phyloP scores from a whole-genome alignment of 2,797 vertebrate species.

The Clarias pachynema region DNA sequence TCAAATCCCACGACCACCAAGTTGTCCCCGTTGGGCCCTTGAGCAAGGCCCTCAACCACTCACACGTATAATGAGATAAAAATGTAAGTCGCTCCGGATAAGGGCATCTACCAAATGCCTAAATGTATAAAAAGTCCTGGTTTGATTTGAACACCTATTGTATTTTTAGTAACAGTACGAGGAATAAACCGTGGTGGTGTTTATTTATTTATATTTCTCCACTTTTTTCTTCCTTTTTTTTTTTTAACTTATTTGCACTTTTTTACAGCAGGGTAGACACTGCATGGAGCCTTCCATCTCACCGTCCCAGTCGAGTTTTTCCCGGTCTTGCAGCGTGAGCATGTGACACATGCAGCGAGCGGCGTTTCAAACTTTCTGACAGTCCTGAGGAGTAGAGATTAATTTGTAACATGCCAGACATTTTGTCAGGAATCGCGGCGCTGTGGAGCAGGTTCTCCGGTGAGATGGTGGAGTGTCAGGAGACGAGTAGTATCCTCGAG shows the following conservation, averaged over 20 bases:
- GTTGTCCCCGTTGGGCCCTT: no score
- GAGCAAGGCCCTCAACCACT: no score
- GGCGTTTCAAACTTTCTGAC: slow-evolving; percentile 25
- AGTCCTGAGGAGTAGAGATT: slow-evolving; percentile 27
- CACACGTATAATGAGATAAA: no score
- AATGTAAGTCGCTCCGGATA: no score
- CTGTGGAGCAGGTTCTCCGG: slow-evolving; percentile 1
- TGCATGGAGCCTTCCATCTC: background rate
- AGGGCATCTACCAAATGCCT: no score
- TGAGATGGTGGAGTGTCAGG: slow-evolving; percentile 20
- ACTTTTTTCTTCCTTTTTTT: background rate
- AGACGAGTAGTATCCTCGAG: slow-evolving; percentile 6
- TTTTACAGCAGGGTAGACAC: background rate
- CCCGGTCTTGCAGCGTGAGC: background rate
- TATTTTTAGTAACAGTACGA: background rate
- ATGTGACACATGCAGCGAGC: background rate
- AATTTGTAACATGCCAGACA: slow-evolving; percentile 36
- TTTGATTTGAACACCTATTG: no score
- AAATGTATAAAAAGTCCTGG: no score
- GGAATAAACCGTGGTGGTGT: background rate
- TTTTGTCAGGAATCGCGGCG: slow-evolving; percentile 35
- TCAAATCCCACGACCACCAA: no score
- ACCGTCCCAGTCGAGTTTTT: background rate
- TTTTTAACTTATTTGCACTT: background rate
- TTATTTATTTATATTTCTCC: background rate